Evolutionary conservation across 35 echinoderm and acorn worm species (phyloP), one percentile per base, ranked within the genome.

Genomic region (Ophiothrix spiculata): DNA sequence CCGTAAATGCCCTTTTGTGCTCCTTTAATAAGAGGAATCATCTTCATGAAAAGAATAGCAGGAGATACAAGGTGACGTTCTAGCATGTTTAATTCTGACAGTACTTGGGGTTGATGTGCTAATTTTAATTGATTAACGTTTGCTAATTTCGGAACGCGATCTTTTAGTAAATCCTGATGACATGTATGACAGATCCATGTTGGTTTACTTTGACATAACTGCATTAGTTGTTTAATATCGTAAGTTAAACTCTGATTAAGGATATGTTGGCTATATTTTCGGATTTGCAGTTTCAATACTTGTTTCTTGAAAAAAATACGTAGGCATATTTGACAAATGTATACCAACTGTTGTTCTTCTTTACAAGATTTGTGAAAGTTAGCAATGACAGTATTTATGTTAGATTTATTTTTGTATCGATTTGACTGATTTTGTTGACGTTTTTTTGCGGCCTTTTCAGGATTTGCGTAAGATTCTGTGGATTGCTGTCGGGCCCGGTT

Each of bases 281-380:
- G 17, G 17, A 28, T 69, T 15, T 69, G 29, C 3, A 69, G 60
- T 69, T 15, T 1, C 29, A 69, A 15, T 25, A 69, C 60, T n/a
- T 69, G 8, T 25, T 28, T 10, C 23, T 69, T 69, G 60, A 69
- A 69, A 69, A 69, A 69, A 28, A 69, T 69, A 69, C 60, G 60
- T 69, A 25, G 60, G 29, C 60, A 69, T 2, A 69, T 25, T 28
- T 69, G 60, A n/a, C 60, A 69, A 69, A 69, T 69, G 60, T 69
- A 69, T 69, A 69, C 29, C 25, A 15, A 69, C 3, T 25, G 8
- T 15, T 69, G 60, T n/a, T 69, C n/a, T n/a, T n/a, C 25, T n/a
- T 69, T 69, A 69, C 60, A 69, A 69, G 60, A 6, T 69, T 69
- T 69, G 17, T 69, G 60, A 69, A 69, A 69, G 60, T 69, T 69